phyloP scores from a whole-genome alignment of 2,113 vertebrate species.

The Cyprichromis sp. region DNA sequence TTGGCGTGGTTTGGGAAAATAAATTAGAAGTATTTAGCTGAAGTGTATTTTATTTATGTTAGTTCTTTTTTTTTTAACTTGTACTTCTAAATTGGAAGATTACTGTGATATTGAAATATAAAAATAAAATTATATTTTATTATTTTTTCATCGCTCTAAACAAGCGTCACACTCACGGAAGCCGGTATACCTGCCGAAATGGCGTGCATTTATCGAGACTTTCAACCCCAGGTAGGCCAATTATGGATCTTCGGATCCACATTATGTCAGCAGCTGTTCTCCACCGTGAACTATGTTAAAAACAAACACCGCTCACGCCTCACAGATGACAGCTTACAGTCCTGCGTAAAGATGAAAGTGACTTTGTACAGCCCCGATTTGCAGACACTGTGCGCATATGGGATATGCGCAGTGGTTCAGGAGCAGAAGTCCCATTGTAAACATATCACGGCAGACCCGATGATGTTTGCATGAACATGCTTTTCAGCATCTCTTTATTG shows the following conservation, averaged over 20 bases:
- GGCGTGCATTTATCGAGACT: background rate
- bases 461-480: fast-evolving
- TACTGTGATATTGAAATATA: background rate
- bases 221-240: background rate
- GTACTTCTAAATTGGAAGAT: background rate
- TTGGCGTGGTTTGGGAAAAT: background rate
- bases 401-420: background rate
- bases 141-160: background rate
- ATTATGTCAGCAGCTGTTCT: background rate
- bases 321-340: background rate
- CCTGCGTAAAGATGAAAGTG: background rate
- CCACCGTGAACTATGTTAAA: background rate
- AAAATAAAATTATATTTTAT: background rate
- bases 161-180: background rate
- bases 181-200: background rate
- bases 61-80: background rate
- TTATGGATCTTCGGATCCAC: background rate
- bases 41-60: background rate
- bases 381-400: background rate
- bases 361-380: background rate
- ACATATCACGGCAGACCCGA: background rate
- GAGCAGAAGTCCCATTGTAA: no score
- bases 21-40: background rate
- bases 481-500: background rate
- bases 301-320: background rate